Base-by-base conservation (phyloP, 2,888 invertebrate species). In the Lepeophtheirus nordmannii region DNA sequence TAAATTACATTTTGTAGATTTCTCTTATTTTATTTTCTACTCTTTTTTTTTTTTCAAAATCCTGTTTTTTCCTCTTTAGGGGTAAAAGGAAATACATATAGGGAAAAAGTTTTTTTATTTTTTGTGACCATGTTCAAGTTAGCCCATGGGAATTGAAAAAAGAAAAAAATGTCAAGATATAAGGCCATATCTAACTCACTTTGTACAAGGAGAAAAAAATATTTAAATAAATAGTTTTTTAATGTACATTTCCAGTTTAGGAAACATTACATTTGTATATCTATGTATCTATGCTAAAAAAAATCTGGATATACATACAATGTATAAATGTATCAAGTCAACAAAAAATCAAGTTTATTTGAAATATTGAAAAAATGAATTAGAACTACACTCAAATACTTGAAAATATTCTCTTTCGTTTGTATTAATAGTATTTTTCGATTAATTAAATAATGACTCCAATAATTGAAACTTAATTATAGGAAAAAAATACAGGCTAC, bases 71-170 rank as follows among this genome's bases (percentile, higher is more conserved):
- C 8, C 17, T 17, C 2, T n/a, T 46, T 46, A 46, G 17, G 17
- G 17, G 53, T n/a, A 46, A n/a, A 46, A n/a, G n/a, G n/a, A 46
- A 17, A 46, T 5, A 46, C 8, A 46, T 46, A 2, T 8, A 46
- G 5, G 17, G 53, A n/a, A 46, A 10, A 41, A 5, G 2, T 46
- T 5, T 46, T n/a, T n/a, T 46, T n/a, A 14, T n/a, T 14, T 46
- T 46, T n/a, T 46, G 14, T 46, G 53, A n/a, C 53, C 53, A 46
- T 46, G 53, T 17, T 17, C 53, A 46, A n/a, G 53, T 46, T 46
- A 46, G 53, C 53, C 53, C 53, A 5, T 2, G 53, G 53, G 53
- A 46, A 46, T 46, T 46, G 8, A 46, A 46, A 46, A 46, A 41
- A 11, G 14, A 41, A 46, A 46, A n/a, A 46, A 5, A 46, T 46